These are phyloP conservation scores for Sebastes iracundus DNA, from an alignment of 2,797 vertebrate species.

Conservation along the genomic window DNA sequence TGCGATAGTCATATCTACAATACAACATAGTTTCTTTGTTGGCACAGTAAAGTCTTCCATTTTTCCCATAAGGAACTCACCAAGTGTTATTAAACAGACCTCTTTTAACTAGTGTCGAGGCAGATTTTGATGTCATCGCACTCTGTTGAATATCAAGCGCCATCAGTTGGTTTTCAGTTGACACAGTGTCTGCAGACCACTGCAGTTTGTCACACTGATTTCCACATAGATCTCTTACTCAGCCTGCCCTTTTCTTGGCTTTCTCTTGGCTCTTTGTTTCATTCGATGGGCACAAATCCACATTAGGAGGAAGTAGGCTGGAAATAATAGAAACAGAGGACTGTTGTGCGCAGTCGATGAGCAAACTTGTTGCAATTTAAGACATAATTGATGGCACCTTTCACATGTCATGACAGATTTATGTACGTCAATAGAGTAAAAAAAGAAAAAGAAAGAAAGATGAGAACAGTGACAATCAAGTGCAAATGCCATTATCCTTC, in stretches of 20 bases:
- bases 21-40: background rate
- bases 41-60: background rate
- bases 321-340: conserved; percentile 5
- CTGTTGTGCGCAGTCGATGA: background rate
- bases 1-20: background rate
- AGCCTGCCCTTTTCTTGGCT: background rate
- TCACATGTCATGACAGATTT: background rate
- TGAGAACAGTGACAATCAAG: background rate
- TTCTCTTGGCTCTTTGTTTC: background rate
- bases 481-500: background rate
- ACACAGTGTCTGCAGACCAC: background rate
- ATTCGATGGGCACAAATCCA: background rate
- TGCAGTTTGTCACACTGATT: background rate
- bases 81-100: background rate
- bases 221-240: background rate
- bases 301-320: background rate
- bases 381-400: background rate
- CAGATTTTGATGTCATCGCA: background rate
- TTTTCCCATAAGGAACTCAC: background rate
- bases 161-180: background rate
- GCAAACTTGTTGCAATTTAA: too few relatives aligned
- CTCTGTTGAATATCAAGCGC: background rate
- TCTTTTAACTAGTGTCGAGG: conserved; percentile 10
- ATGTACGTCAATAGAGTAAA: background rate
- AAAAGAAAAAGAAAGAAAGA: background rate